phyloP scores from a whole-genome alignment of 2,888 invertebrate species.

The Cryptocheilus praepositus region DNA sequence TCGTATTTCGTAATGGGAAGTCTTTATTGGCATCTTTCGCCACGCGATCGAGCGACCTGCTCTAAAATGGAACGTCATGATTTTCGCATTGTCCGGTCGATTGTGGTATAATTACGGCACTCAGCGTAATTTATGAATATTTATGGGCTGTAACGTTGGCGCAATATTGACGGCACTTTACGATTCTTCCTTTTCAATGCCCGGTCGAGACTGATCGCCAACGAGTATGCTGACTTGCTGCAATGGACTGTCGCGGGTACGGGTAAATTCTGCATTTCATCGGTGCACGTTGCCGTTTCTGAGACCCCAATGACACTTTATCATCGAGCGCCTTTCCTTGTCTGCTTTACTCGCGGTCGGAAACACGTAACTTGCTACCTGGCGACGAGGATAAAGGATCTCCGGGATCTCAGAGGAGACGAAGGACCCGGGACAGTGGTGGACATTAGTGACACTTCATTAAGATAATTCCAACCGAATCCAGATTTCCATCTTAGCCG shows the following conservation, averaged over 20 bases:
- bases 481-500: conserved; percentile 24
- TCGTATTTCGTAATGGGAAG: no score
- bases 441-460: conserved; percentile 57
- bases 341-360: conserved; percentile 23
- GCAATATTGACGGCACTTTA: background rate
- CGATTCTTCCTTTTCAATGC: background rate
- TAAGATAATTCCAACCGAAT: conserved; percentile 52
- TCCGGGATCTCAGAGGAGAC: conserved; percentile 29
- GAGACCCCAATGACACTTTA: conserved; percentile 39
- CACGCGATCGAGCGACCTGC: background rate
- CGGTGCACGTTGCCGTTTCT: conserved; percentile 2
- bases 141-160: conserved; percentile 21
- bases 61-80: background rate
- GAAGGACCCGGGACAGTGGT: conserved; percentile 23
- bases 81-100: conserved; percentile 12
- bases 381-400: conserved; percentile 34
- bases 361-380: conserved; percentile 38
- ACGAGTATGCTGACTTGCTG: background rate
- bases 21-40: background rate
- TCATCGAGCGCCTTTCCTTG: conserved; percentile 33
- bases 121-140: conserved; percentile 31
- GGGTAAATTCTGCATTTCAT: background rate
- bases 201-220: background rate
- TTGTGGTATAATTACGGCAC: conserved; percentile 4
- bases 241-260: background rate